phyloP scores from a whole-genome alignment of 2,888 invertebrate species.

The Tipula confusa region DNA sequence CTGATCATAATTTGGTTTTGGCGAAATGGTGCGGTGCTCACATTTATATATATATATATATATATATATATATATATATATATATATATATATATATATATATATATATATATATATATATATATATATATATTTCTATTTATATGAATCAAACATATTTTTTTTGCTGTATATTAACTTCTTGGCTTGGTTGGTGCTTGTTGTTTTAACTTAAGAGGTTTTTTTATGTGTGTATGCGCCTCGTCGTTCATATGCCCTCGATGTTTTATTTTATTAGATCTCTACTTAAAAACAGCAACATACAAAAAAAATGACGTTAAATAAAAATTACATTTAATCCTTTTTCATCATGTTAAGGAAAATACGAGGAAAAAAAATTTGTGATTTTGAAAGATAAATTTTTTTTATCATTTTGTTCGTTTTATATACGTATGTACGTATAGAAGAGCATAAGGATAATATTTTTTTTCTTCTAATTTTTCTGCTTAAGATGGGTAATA shows the following conservation, averaged over 20 bases:
- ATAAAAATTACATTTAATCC: slow-evolving; percentile 25
- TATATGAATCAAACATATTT: background rate
- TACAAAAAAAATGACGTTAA: slow-evolving; percentile 3
- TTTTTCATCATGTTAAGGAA: slow-evolving; percentile 12
- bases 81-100: too few species aligned
- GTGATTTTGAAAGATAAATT: slow-evolving; percentile 6
- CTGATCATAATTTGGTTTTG: background rate
- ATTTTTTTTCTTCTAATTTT: background rate
- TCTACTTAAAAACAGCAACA: background rate
- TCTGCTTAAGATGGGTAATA: slow-evolving; percentile 13
- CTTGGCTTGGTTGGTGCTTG: background rate
- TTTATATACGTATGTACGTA: background rate
- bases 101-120: too few species aligned
- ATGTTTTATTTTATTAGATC: slow-evolving; percentile 9
- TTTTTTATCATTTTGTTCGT: background rate
- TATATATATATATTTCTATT: too few species aligned
- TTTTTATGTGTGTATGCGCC: background rate
- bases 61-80: too few species aligned
- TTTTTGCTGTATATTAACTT: background rate
- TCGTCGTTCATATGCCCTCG: slow-evolving; percentile 15
- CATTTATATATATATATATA: too few species aligned
- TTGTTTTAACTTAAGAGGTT: slow-evolving; percentile 12
- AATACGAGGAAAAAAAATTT: background rate
- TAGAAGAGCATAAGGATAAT: slow-evolving; percentile 14
- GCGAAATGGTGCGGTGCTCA: background rate